phyloP scores from a whole-genome alignment of 2,797 vertebrate genomes.

The Nasua narica region DNA sequence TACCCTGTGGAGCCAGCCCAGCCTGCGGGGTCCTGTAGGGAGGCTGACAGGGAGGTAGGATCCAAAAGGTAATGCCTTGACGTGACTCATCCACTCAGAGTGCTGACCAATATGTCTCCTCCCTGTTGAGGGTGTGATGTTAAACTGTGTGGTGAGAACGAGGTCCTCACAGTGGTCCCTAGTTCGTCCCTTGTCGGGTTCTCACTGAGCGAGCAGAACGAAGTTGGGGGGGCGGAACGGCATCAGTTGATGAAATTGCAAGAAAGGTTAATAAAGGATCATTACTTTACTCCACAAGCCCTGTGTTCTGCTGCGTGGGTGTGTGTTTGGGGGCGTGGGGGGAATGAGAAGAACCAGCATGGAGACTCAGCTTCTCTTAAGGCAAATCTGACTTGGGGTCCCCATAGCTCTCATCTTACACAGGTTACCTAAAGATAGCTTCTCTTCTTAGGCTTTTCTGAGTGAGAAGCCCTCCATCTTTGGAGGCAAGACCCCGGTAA shows the following conservation, averaged over 20 bases:
- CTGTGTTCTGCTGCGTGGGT: neutral
- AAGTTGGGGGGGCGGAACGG: neutral
- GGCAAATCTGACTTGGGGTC: neutral
- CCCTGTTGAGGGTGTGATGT: neutral
- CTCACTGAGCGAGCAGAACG: neutral
- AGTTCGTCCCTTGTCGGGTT: neutral
- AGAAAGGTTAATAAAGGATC: neutral
- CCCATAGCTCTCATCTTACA: neutral
- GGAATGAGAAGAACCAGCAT: neutral
- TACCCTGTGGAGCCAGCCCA: neutral
- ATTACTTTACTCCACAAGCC: neutral
- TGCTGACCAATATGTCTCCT: neutral
- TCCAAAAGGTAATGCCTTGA: neutral
- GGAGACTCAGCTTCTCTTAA: neutral
- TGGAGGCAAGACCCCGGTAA: neutral
- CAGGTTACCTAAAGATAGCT: neutral
- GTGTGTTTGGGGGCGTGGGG: neutral
- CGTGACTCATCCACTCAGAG: neutral
- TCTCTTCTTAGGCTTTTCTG: slow-evolving; percentile 29
- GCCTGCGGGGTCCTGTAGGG: neutral
- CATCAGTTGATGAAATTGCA: neutral
- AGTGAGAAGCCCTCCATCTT: neutral
- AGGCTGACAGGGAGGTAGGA: neutral
- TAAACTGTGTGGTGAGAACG: slow-evolving; percentile 8
- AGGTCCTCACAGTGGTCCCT: neutral